Percentiles rank a stretch among this genome's conserved stretches.
Conservation (phyloP, 2,888 invertebrate species). For the Cheilosia scutellata region DNA sequence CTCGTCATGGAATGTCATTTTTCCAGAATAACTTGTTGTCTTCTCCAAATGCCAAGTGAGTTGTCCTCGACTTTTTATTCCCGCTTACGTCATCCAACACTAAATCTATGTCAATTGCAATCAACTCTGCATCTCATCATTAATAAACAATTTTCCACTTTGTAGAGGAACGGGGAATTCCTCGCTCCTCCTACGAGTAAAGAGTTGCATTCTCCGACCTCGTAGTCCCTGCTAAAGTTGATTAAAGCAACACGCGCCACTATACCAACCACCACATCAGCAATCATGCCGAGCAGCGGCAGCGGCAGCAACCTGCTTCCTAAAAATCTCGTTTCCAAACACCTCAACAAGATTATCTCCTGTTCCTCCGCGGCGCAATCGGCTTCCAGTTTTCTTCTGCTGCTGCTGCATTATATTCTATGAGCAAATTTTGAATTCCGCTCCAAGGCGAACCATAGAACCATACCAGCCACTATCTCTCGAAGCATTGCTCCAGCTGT, state of each 20-base stretch:
- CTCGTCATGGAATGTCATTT: neutral
- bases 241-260: constrained; percentile 64
- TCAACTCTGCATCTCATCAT: constrained; percentile 68
- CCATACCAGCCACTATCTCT: constrained; percentile 51
- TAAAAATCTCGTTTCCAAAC: constrained; percentile 67
- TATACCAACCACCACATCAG: neutral
- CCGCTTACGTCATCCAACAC: constrained; percentile 51
- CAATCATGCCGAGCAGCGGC: neutral
- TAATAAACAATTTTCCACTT: constrained; percentile 73
- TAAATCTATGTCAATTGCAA: constrained; percentile 71
- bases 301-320: constrained; percentile 60
- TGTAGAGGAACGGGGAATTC: constrained; percentile 6
- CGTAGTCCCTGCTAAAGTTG: constrained; percentile 37
- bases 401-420: neutral
- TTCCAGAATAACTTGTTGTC: constrained; percentile 7
- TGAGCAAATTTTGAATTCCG: constrained; percentile 24
- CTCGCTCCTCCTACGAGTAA: constrained; percentile 51
- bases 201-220: constrained; percentile 1
- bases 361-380: constrained; percentile 26
- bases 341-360: constrained; percentile 70
- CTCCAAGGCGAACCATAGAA: constrained; percentile 23
- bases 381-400: constrained; percentile 59
- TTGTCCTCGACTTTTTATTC: neutral
- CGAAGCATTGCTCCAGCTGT: constrained; percentile 47
- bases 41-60: constrained; percentile 1